Evolutionary conservation across 2,113 vertebrate genomes (phyloP).

Genomic region (Condylura cristata): DNA sequence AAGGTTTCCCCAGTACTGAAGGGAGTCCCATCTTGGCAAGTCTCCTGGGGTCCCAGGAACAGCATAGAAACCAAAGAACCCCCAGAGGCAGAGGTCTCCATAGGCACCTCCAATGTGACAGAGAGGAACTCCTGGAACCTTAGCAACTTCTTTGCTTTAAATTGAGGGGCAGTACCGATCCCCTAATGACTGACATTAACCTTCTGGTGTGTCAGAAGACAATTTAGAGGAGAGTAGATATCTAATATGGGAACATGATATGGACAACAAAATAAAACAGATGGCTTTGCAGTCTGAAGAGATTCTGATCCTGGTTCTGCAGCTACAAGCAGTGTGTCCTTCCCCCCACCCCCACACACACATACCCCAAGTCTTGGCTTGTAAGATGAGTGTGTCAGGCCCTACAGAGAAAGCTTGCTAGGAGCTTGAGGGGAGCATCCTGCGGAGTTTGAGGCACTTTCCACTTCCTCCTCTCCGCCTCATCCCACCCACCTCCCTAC

Average conservation of each 20-base stretch:
- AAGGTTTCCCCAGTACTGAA: not conserved
- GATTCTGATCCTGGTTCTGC: not conserved
- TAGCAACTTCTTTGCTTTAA: not conserved
- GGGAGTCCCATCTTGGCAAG: not conserved
- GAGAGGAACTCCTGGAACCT: not conserved
- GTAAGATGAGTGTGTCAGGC: not conserved
- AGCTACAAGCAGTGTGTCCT: not conserved
- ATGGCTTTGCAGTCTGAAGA: not conserved
- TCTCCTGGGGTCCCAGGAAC: not conserved
- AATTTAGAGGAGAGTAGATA: not conserved
- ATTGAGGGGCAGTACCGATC: not conserved
- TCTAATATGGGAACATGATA: no score
- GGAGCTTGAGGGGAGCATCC: not conserved
- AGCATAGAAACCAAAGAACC: not conserved
- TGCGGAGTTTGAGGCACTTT: not conserved
- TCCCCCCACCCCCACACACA: no score
- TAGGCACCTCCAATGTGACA: not conserved
- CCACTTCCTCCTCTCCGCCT: not conserved
- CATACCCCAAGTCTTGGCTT: not conserved
- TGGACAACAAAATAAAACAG: not conserved
- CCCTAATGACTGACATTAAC: not conserved
- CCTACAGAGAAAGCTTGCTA: rapidly evolving
- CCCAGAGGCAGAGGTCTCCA: not conserved
- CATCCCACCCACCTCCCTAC: not conserved
- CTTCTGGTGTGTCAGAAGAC: not conserved